phyloP scores from a whole-genome alignment of 2,888 invertebrate species.

The Epinotia ramella region DNA sequence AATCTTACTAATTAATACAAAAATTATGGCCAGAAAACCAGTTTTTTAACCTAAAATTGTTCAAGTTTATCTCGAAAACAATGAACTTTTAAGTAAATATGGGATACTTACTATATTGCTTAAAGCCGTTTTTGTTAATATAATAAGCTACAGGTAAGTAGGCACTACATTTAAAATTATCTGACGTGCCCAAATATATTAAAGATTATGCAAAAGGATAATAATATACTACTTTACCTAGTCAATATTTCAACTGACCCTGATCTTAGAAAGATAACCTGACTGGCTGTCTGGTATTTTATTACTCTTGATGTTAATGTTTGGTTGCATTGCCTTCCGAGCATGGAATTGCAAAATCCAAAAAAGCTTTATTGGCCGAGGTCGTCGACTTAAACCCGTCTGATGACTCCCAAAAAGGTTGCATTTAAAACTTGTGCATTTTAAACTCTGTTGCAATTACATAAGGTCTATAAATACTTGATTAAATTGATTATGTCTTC shows the following conservation, averaged over 20 bases:
- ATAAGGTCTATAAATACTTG: not conserved
- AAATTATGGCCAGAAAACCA: too few species aligned
- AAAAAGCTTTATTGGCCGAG: not conserved
- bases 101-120: too few species aligned
- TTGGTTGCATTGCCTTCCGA: conserved; percentile 2
- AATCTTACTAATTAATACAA: too few species aligned
- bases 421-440: not conserved
- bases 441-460: not conserved
- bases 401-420: conserved; percentile 9
- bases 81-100: too few species aligned
- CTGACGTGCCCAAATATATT: too few species aligned
- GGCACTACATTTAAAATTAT: too few species aligned
- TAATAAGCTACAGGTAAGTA: too few species aligned
- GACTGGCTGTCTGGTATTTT: conserved; percentile 1
- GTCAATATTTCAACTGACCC: not conserved
- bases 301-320: not conserved
- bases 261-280: not conserved
- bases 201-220: not conserved
- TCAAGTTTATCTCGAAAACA: too few species aligned
- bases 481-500: not conserved
- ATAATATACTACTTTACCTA: not conserved
- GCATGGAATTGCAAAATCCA: not conserved
- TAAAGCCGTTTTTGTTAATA: too few species aligned
- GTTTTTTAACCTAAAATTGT: too few species aligned
- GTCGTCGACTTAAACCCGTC: conserved; percentile 9